A percentile compares a stretch with the other conserved stretches of the same genome.
These are phyloP conservation scores for Mesochorus sp. DNA, from an alignment of 2,888 invertebrate species.

Conservation along the genomic window DNA sequence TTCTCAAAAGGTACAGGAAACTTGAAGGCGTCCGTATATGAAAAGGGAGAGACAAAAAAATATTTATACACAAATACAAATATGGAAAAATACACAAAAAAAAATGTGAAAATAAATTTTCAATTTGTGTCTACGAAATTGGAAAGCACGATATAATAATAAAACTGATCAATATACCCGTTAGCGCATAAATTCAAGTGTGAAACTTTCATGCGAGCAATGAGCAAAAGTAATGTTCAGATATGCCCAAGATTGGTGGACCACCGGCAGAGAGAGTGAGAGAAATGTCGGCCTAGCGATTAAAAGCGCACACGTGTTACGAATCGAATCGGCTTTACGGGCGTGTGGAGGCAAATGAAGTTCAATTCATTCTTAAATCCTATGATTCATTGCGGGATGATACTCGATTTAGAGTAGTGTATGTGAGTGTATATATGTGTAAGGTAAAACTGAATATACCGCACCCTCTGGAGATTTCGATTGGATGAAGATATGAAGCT, in stretches of 20 bases:
- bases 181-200: conserved; percentile 26
- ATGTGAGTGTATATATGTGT: neutral
- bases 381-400: conserved; percentile 74
- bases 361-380: conserved; percentile 79
- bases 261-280: conserved; percentile 71
- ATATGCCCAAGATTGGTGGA: conserved; percentile 63
- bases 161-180: conserved; percentile 65
- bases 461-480: conserved; percentile 29
- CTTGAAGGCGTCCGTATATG: conserved; percentile 47
- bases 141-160: conserved; percentile 71
- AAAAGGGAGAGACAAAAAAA: conserved; percentile 50
- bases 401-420: conserved; percentile 42
- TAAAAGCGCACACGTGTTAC: conserved; percentile 71
- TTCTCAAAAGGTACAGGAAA: conserved; percentile 26
- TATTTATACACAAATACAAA: neutral
- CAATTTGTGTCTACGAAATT: conserved; percentile 42
- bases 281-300: conserved; percentile 67
- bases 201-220: conserved; percentile 32
- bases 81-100: conserved; percentile 15
- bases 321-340: conserved; percentile 75
- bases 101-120: conserved; percentile 28
- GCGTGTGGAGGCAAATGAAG: conserved; percentile 65
- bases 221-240: conserved; percentile 60
- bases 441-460: conserved; percentile 9
- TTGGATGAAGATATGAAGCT: conserved; percentile 35